Evolutionary conservation across 2,888 invertebrate species (phyloP).

Genomic region (Ametastegia equiseti): DNA sequence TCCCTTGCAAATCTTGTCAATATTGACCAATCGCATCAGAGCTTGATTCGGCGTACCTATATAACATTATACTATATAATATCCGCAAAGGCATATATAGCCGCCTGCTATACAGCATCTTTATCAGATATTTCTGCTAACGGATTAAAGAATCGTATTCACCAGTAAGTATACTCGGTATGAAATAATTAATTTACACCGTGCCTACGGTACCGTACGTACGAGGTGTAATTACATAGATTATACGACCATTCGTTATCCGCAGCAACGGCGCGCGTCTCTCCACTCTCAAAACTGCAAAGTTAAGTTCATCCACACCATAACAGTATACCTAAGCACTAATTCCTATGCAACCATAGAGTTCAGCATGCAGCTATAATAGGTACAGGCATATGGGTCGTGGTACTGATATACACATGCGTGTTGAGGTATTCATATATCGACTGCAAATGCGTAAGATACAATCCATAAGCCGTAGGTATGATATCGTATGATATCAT

Average conservation of each 20-base stretch:
- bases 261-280: background rate
- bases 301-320: background rate
- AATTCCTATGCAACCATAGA: background rate
- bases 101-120: background rate
- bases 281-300: constrained; percentile 24
- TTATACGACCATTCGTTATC: constrained; percentile 39
- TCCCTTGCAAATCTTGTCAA: too few relatives aligned
- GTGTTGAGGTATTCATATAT: background rate
- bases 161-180: constrained; percentile 6
- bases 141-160: constrained; percentile 4
- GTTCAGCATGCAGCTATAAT: background rate
- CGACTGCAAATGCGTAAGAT: background rate
- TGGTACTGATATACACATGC: background rate
- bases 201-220: constrained; percentile 25
- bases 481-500: background rate
- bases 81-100: background rate
- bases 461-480: background rate
- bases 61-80: background rate
- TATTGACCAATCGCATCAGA: too few relatives aligned
- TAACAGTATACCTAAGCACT: background rate
- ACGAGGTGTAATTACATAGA: constrained; percentile 37
- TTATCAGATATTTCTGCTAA: constrained; percentile 1
- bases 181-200: constrained; percentile 34
- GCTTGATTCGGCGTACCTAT: too few relatives aligned
- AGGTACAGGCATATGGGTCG: background rate